These are phyloP conservation scores for Lepus americanus DNA, from an alignment of 2,113 vertebrate genomes.

Conservation along the genomic window DNA sequence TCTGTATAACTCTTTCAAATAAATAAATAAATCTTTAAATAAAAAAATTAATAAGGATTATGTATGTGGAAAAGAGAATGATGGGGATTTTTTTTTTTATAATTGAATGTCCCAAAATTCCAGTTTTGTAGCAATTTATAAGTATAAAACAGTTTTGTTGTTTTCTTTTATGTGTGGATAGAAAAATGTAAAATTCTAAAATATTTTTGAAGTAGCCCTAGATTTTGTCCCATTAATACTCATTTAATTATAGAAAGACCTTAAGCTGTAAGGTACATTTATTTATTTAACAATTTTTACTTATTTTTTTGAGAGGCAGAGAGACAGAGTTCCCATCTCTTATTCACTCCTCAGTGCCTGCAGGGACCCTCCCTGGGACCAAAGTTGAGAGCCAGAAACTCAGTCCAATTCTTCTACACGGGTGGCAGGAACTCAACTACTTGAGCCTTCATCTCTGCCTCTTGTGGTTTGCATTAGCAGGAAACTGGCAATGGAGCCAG, in stretches of 20 bases:
- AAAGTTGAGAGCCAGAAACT: no score
- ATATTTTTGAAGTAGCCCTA: slow-evolving; percentile 51
- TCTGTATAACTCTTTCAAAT: no score
- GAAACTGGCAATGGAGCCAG: no score
- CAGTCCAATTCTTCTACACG: no score
- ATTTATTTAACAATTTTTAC: not conserved
- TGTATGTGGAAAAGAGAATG: slow-evolving; percentile 44
- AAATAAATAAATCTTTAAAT: no score
- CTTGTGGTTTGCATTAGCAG: no score
- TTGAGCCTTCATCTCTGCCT: no score
- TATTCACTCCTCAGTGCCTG: no score
- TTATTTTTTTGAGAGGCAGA: no score
- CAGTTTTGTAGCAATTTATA: not conserved
- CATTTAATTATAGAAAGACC: not conserved
- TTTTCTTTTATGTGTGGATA: slow-evolving; percentile 38
- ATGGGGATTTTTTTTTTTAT: not conserved
- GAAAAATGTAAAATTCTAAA: slow-evolving; percentile 48
- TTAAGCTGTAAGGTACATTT: not conserved
- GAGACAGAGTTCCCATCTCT: no score
- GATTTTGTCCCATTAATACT: slow-evolving; percentile 26
- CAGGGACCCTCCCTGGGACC: no score
- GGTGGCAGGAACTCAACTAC: no score
- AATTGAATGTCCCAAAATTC: not conserved
- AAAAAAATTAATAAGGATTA: not conserved
- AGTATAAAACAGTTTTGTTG: slow-evolving; percentile 15